Evolutionary conservation across 1,140 invertebrate species (phyloP).

Genomic region (Cyclargus thomasi): DNA sequence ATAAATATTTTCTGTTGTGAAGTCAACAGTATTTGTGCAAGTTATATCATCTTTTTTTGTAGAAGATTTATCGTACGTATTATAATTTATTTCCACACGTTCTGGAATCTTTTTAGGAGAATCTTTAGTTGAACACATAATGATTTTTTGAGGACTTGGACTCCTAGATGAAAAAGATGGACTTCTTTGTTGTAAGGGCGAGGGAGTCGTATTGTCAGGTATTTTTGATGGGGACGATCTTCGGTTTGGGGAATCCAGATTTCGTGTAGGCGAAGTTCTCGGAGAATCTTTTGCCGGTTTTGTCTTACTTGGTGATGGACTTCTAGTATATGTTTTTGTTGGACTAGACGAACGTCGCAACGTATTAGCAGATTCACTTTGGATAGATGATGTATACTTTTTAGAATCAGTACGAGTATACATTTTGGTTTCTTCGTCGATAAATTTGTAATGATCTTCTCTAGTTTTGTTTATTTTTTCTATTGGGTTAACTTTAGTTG

Average conservation of each 20-base stretch:
- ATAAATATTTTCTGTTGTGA: background rate
- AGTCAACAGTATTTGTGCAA: background rate
- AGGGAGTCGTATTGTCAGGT: background rate
- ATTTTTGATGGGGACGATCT: constrained; percentile 22
- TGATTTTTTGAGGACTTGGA: background rate
- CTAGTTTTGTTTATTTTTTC: constrained; percentile 31
- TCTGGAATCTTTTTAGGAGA: background rate
- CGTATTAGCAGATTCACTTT: background rate
- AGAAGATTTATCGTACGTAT: background rate
- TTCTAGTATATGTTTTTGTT: constrained; percentile 13
- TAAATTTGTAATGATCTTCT: constrained; percentile 53
- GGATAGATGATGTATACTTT: background rate
- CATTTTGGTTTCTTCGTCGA: constrained; percentile 62
- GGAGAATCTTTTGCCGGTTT: constrained; percentile 18
- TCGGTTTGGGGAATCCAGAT: constrained; percentile 20
- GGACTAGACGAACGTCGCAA: constrained; percentile 22
- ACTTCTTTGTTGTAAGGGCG: constrained; percentile 20
- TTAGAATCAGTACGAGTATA: constrained; percentile 29
- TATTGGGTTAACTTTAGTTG: constrained; percentile 31
- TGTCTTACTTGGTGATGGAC: constrained; percentile 21
- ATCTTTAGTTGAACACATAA: background rate
- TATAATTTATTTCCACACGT: background rate
- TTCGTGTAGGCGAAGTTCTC: constrained; percentile 6
- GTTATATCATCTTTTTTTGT: background rate
- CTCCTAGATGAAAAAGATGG: constrained; percentile 7